phyloP scores from a whole-genome alignment of 1,140 invertebrate species.

The Pararge aegeria region DNA sequence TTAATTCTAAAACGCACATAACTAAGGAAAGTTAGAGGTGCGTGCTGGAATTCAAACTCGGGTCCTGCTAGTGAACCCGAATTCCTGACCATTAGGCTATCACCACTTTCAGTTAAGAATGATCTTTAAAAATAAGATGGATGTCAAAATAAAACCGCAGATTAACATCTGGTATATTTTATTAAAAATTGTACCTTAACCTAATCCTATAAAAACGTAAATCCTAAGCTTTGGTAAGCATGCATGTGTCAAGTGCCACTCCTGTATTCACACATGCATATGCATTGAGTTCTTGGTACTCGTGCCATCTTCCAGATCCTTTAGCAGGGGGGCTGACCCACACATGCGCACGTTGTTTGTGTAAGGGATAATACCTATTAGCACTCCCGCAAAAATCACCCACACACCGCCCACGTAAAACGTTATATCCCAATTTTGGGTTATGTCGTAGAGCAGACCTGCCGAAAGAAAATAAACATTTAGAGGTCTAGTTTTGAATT shows the following conservation, averaged over 20 bases:
- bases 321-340: constrained; percentile 81
- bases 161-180: not conserved
- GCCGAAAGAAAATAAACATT: constrained; percentile 17
- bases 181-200: not conserved
- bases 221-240: not conserved
- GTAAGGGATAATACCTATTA: constrained; percentile 84
- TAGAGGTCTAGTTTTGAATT: too few relatives aligned
- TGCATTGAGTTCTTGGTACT: constrained; percentile 27
- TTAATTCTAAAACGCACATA: too few relatives aligned
- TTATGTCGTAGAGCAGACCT: constrained; percentile 86
- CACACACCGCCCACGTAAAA: constrained; percentile 89
- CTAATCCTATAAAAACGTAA: too few relatives aligned
- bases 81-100: not conserved
- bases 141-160: too few relatives aligned
- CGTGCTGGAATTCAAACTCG: too few relatives aligned
- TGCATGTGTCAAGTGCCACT: too few relatives aligned
- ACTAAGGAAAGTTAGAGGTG: too few relatives aligned
- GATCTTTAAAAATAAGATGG: too few relatives aligned
- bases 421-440: constrained; percentile 84
- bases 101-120: too few relatives aligned
- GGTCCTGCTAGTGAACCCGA: too few relatives aligned
- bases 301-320: constrained; percentile 65
- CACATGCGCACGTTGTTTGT: constrained; percentile 83
- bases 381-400: constrained; percentile 86
- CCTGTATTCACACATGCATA: constrained; percentile 14